Conservation (phyloP, 2,888 invertebrate genomes). For the Sepiola atlantica region DNA sequence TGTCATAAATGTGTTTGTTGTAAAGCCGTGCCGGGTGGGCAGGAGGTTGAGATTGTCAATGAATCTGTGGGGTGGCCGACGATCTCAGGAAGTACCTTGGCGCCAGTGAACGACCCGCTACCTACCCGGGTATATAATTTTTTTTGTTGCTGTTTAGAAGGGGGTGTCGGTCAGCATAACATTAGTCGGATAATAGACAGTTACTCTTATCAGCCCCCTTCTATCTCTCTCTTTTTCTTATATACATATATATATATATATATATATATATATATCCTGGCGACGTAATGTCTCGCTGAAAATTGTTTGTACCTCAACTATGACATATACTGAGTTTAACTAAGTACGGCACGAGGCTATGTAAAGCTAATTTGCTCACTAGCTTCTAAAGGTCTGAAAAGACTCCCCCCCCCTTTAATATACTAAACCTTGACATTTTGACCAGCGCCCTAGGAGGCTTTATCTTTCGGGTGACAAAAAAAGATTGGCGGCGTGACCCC, state of each 20-base stretch:
- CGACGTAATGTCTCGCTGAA: background rate
- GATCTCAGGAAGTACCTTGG: background rate
- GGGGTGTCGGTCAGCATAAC: background rate
- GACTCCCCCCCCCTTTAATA: background rate
- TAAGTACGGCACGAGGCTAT: background rate
- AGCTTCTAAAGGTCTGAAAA: too few relatives aligned
- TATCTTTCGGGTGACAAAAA: background rate
- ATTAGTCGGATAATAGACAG: background rate
- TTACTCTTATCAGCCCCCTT: background rate
- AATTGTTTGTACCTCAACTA: background rate
- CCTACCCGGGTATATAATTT: background rate
- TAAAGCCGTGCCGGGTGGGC: background rate
- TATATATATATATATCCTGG: background rate
- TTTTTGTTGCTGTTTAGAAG: background rate
- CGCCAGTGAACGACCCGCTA: background rate
- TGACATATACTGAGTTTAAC: background rate
- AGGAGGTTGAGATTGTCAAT: background rate
- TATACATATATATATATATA: conserved; percentile 16
- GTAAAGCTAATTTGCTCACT: background rate
- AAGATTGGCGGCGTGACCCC: too few relatives aligned
- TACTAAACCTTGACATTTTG: background rate
- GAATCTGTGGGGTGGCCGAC: background rate
- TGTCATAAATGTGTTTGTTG: background rate
- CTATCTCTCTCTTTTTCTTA: background rate
- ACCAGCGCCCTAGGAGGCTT: background rate